Evolutionary conservation across 92 coral and sea anemone genomes (phyloP), one percentile per base, ranked within the genome.

Genomic region (Actinernus sp.): DNA sequence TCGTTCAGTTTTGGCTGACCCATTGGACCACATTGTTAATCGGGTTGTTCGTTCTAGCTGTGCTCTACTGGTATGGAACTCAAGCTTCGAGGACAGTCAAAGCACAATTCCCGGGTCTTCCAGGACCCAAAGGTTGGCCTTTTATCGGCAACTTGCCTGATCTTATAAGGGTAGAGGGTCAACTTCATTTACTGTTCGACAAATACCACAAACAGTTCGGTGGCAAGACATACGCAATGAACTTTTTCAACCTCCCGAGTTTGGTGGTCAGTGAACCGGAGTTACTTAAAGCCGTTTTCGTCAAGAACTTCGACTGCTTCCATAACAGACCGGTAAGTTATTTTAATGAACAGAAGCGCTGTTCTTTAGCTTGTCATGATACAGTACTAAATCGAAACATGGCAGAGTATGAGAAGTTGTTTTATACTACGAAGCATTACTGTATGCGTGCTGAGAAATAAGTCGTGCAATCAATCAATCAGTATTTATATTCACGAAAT

Each of bases 111-210:
- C 70, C 69, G 18, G 58, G 52, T 36, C 29, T 82, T 4, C 83
- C 84, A 25, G 88, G 88, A 4, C 88, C 88, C 0, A 82, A 67
- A 22, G 83, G 83, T 16, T 32, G 66, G 60, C 88, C 88, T 27
- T 74, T 82, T 36, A 1, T 82, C 9, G 74, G 82, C 14, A 58
- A 67, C 34, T 46, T 82, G 31, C 67, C 75, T 11, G 65, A 60
- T 31, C 18, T 65, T 7, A 25, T 82, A 19, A 67, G 52, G 39
- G 58, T 46, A 10, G 68, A 76, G 45, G 88, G 88, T 7, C 64
- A 74, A 32, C 26, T 68, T 3, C 82, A 74, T 29, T 13, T 65
- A 53, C n/a, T 26, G 5, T 82, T 82, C 27, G 88, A 82, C 21
- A 17, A 20, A 50, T 65, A 82, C 56, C 74, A 68, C 82, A 82